A percentile compares a stretch with the other conserved stretches of the same genome.
Evolutionary conservation across 2,797 vertebrate genomes (phyloP).

Genomic region (Synanceia verrucosa): DNA sequence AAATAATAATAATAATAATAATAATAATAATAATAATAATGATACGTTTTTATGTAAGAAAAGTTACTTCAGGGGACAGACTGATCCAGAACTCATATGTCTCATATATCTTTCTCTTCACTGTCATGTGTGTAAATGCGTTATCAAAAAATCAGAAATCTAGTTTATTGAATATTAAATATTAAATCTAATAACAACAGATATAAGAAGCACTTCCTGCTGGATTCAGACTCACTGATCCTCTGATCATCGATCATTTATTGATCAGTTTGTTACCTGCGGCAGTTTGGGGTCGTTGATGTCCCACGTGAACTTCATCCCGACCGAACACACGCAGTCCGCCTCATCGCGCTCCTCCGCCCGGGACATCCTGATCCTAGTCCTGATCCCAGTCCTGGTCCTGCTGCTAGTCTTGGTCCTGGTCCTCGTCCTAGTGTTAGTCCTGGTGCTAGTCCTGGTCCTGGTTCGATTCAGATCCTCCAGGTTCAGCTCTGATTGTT

Average conservation of each 20-base stretch:
- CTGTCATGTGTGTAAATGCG: no score
- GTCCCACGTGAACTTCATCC: conserved; percentile 95
- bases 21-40: no score
- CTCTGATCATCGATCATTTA: not conserved
- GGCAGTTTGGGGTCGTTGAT: conserved; percentile 96
- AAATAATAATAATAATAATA: no score
- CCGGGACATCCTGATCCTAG: conserved; percentile 69
- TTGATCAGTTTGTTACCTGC: conserved; percentile 82
- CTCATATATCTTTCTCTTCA: no score
- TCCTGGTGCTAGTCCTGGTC: not conserved
- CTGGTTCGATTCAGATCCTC: not conserved
- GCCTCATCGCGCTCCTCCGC: conserved; percentile 74
- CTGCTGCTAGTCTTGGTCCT: not conserved
- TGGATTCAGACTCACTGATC: no score
- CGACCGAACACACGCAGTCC: conserved; percentile 68
- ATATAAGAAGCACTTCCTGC: no score
- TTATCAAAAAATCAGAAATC: no score
- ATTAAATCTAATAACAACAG: no score
- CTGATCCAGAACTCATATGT: no score
- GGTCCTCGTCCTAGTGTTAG: not conserved
- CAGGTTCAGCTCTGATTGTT: not conserved
- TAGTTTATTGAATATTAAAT: no score
- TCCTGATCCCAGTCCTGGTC: not conserved
- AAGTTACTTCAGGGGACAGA: no score
- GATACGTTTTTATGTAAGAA: no score